Percentiles rank a stretch among this genome's conserved stretches.
These are phyloP conservation scores for Rynchops niger DNA, from an alignment of 2,113 vertebrate species.

Conservation along the genomic window DNA sequence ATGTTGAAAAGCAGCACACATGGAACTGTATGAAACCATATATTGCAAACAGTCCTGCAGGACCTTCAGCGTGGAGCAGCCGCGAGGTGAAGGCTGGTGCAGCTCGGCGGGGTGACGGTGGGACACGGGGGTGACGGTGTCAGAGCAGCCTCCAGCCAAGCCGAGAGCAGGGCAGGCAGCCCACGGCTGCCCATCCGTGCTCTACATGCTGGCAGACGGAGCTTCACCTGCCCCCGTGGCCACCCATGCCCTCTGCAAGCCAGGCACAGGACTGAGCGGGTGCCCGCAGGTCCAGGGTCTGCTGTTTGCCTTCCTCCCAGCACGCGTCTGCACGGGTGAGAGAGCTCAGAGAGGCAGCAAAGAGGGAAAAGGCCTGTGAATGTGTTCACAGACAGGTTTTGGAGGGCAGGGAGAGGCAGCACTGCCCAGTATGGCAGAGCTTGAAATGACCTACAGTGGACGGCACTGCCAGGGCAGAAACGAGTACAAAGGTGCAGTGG, in stretches of 20 bases:
- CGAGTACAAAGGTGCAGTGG: neutral
- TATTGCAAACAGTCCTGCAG: neutral
- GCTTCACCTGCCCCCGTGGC: rapidly evolving
- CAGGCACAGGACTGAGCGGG: rapidly evolving
- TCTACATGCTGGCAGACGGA: rapidly evolving
- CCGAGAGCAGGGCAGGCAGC: neutral
- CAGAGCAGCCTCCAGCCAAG: neutral
- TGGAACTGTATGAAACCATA: neutral
- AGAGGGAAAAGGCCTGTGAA: rapidly evolving
- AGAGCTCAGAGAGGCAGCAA: neutral
- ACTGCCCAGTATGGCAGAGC: neutral
- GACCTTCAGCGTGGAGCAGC: neutral
- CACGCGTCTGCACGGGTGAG: rapidly evolving
- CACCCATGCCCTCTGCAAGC: neutral
- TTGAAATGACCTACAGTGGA: neutral
- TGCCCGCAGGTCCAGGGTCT: rapidly evolving
- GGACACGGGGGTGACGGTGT: rapidly evolving
- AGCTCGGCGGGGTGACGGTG: neutral
- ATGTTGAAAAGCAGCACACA: slow-evolving; percentile 20
- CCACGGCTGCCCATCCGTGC: rapidly evolving
- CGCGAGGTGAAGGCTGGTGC: rapidly evolving
- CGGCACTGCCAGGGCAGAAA: neutral
- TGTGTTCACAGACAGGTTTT: neutral
- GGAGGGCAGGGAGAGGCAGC: neutral
- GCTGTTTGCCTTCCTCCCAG: neutral